Base-by-base conservation (phyloP, 2,113 vertebrate genomes). In the Lophura nycthemera region DNA sequence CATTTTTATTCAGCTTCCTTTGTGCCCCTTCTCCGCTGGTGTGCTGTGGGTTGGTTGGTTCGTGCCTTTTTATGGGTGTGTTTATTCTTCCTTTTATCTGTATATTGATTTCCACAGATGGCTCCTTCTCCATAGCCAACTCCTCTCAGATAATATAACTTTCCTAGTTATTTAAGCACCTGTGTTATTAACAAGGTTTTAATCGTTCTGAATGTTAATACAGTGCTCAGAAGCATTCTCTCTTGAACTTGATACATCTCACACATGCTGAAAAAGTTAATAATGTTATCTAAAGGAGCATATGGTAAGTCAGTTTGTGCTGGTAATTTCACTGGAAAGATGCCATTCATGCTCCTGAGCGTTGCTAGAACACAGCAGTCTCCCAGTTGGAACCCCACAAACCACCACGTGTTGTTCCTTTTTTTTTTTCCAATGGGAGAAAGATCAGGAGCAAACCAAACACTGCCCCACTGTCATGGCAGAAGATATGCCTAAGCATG, bases 31-130 rank as follows among this genome's bases (percentile, higher is more conserved):
- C 18, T 74, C 7, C 83, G 40, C 16, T 57, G 66, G 12, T 1
- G 0, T 92, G 72, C 27, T 0, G 0, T 12, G n/a, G 3, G 20
- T 54, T 71, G 17, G 4, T 6, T 24, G 24, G 36, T 63, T 17
- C 27, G 60, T 38, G 11, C 36, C 24, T 18, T 22, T 7, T 27
- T 52, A 54, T 54, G 32, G 43, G 16, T 18, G 38, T 65, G 19
- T 21, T 30, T 32, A 18, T 19, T 57, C 30, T 57, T n/a, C 20
- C 40, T 32, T 73, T 9, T 54, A 14, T 72, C 8, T 72, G 29
- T 56, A 6, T 57, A 6, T 74, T 57, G 52, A n/a, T 32, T 66
- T 63, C 30, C 16, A 8, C 34, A 57, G 27, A 2, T 79, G 40
- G 13, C 27, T 32, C 12, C 25, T 86, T 65, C 38, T 78, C 57